A percentile compares a stretch with the other conserved stretches of the same genome.
These are phyloP conservation scores for Rhagonycha fulva DNA, from an alignment of 2,888 invertebrate species.

Conservation along the genomic window DNA sequence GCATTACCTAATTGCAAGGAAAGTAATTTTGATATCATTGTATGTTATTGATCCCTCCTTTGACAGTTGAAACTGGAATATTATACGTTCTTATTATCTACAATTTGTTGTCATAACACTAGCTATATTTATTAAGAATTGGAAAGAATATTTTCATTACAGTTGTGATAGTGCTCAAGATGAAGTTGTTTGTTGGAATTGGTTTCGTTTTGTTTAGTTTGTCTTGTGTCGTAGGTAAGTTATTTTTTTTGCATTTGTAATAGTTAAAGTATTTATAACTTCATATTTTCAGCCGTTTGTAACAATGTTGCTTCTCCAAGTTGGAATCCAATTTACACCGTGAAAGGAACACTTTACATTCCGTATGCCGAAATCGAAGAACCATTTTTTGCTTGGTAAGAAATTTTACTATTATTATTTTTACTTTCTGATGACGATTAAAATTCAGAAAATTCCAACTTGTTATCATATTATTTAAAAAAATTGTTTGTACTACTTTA, in stretches of 20 bases:
- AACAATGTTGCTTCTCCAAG: slow-evolving; percentile 56
- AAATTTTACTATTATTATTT: not conserved
- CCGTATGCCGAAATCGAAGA: slow-evolving; percentile 94
- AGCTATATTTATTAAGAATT: not conserved
- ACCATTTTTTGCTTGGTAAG: slow-evolving; percentile 86
- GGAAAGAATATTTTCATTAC: not conserved
- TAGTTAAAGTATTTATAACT: not conserved
- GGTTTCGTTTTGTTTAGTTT: not conserved
- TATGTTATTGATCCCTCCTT: not conserved
- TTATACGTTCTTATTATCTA: not conserved
- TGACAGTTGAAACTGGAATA: not conserved
- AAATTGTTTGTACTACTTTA: not conserved
- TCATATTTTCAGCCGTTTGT: not conserved
- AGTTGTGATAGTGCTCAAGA: not conserved
- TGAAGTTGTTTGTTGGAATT: not conserved
- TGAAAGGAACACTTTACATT: slow-evolving; percentile 78
- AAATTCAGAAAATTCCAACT: not conserved
- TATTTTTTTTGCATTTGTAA: not conserved
- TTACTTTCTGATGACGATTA: not conserved
- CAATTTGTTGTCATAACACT: not conserved
- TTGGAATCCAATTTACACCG: slow-evolving; percentile 75
- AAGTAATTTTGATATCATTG: slow-evolving; percentile 1
- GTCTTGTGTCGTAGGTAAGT: not conserved
- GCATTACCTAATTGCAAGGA: not conserved
- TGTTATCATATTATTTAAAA: not conserved